These are phyloP conservation scores for Erythrolamprus reginae DNA, from an alignment of 2,113 vertebrate genomes.

Conservation along the genomic window DNA sequence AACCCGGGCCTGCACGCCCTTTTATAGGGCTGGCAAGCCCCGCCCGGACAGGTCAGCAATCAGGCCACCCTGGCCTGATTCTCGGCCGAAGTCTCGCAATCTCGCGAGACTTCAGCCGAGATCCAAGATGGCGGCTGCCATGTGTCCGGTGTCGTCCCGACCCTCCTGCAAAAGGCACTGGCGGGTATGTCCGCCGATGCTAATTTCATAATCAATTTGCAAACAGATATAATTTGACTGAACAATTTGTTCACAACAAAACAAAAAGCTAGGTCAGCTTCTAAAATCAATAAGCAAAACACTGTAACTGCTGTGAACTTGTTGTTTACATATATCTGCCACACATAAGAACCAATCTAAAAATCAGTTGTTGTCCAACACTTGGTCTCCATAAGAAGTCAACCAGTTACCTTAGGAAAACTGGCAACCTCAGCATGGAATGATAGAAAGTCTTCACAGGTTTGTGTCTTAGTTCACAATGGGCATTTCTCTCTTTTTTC, in stretches of 20 bases:
- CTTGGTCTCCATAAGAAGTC: background rate
- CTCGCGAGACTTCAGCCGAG: no score
- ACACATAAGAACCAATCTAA: background rate
- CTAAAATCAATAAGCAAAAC: background rate
- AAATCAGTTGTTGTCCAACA: background rate
- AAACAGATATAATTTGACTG: slow-evolving; percentile 11
- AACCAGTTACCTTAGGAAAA: background rate
- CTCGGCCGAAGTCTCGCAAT: no score
- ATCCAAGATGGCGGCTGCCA: no score
- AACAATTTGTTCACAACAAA: background rate
- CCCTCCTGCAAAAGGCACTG: no score
- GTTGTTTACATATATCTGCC: background rate
- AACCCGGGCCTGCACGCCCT: no score
- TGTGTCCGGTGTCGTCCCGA: no score
- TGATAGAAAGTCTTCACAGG: background rate
- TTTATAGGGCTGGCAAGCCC: no score
- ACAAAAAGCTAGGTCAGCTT: slow-evolving; percentile 2
- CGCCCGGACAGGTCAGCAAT: no score
- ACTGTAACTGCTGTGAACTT: background rate
- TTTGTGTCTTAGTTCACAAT: background rate
- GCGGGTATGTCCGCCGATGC: no score
- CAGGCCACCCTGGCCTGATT: no score
- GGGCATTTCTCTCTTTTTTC: background rate
- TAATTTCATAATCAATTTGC: background rate
- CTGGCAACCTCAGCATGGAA: background rate